These are phyloP conservation scores for Amia ocellicauda DNA, from an alignment of 2,113 vertebrate species.

Conservation along the genomic window DNA sequence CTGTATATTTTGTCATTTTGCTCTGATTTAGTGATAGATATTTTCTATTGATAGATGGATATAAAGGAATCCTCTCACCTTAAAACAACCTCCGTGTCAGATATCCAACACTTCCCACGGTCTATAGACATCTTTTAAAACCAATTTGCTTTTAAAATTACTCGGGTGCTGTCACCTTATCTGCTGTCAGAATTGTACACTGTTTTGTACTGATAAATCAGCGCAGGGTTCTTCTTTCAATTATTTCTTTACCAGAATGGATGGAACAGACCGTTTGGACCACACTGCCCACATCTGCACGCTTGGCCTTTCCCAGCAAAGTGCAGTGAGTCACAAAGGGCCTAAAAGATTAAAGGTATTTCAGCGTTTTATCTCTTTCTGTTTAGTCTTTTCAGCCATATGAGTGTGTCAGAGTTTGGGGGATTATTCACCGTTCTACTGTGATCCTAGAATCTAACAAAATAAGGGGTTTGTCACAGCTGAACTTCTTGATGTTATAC, in stretches of 20 bases:
- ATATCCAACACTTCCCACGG: no score
- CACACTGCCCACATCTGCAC: background rate
- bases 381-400: background rate
- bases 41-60: no score
- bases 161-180: no score
- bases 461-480: background rate
- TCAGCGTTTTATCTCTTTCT: conserved; percentile 18
- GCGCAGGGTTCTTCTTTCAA: background rate
- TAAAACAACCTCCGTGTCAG: no score
- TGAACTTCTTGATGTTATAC: background rate
- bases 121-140: no score
- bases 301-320: background rate
- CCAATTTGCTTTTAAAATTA: no score
- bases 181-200: no score
- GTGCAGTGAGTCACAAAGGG: background rate
- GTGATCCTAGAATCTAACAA: background rate
- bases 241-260: background rate
- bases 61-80: no score
- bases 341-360: conserved; percentile 13
- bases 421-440: background rate
- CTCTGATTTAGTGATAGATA: no score
- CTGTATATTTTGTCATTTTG: no score
- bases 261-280: background rate
- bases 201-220: background rate
- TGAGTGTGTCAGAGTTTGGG: background rate